Percentiles rank a stretch among this genome's conserved stretches.
These are phyloP conservation scores for Suncus etruscus DNA, from an alignment of 2,113 vertebrate species.

Conservation along the genomic window DNA sequence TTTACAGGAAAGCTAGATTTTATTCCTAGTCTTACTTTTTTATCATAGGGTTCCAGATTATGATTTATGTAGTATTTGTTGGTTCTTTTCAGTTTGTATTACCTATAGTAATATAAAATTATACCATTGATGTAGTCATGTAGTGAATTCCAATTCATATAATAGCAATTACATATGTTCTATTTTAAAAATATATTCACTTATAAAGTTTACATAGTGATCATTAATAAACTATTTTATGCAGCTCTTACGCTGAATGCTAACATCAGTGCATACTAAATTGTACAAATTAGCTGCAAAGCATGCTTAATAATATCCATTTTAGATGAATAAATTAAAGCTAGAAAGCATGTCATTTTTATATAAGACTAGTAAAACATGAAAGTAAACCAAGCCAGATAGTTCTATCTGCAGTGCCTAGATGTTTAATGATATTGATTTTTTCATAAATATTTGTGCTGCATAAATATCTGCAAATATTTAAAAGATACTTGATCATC, in stretches of 20 bases:
- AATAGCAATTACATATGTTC: neutral
- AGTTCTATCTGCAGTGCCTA: neutral
- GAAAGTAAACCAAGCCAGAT: neutral
- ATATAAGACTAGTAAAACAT: neutral
- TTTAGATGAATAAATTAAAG: neutral
- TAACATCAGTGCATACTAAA: neutral
- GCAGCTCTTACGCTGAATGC: neutral
- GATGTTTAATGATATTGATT: neutral
- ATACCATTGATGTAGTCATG: neutral
- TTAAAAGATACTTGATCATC: neutral
- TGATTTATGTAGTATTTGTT: slow-evolving; percentile 5
- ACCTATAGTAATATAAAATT: slow-evolving; percentile 51
- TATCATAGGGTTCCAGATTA: neutral
- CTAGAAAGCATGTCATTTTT: neutral
- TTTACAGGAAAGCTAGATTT: slow-evolving; percentile 27
- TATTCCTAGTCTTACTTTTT: neutral
- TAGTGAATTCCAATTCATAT: slow-evolving; percentile 6
- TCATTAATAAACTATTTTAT: neutral
- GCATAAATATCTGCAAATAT: slow-evolving; percentile 25
- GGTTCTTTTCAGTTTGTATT: neutral
- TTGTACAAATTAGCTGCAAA: neutral
- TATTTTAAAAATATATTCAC: neutral
- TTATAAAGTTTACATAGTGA: neutral
- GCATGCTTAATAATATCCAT: neutral
- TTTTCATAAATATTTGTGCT: slow-evolving; percentile 13